Base-by-base conservation (phyloP, 23 tunicate genomes). In the Halocynthia aurantium region DNA sequence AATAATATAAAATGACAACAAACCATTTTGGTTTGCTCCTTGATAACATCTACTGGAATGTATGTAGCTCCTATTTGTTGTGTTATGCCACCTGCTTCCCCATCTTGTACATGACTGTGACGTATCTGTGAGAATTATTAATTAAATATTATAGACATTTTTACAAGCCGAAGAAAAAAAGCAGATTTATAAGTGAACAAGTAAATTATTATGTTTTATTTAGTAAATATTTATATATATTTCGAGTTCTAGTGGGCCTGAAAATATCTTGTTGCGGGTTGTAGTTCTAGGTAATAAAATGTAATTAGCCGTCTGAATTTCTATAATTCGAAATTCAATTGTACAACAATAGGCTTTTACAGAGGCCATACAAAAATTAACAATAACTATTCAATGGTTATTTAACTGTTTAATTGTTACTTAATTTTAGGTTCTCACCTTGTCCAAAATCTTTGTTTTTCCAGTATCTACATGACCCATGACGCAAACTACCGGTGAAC, bases 381-480 rank as follows among this genome's bases (percentile, higher is more conserved):
- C n/a, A n/a, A n/a, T n/a, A n/a, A n/a, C n/a, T n/a, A n/a, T n/a
- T n/a, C n/a, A n/a, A n/a, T n/a, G n/a, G n/a, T n/a, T n/a, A n/a
- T n/a, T n/a, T n/a, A n/a, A n/a, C n/a, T n/a, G n/a, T n/a, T n/a
- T n/a, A n/a, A n/a, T n/a, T n/a, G n/a, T n/a, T n/a, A n/a, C n/a
- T n/a, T n/a, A n/a, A n/a, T n/a, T n/a, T n/a, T n/a, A 31, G 44
- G 44, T 31, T 31, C 64, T 15, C 18, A 86, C 69, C 56, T 96
- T 89, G 82, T 96, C 99, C 6, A 96, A 69, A 62, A 89, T 85
- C 52, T 89, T 96, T 8, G 99, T 96, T 58, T 96, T 96, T 51
- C 99, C 99, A 15, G 96, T 89, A 71, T 96, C 99, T 17, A 96
- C 99, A 75, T 96, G 99, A n/a, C 99, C 99, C 96, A 96, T 81